A percentile compares a stretch with the other conserved stretches of the same genome.
phyloP scores from a whole-genome alignment of 1,140 invertebrate genomes.

The Trigoniulus corallinus region DNA sequence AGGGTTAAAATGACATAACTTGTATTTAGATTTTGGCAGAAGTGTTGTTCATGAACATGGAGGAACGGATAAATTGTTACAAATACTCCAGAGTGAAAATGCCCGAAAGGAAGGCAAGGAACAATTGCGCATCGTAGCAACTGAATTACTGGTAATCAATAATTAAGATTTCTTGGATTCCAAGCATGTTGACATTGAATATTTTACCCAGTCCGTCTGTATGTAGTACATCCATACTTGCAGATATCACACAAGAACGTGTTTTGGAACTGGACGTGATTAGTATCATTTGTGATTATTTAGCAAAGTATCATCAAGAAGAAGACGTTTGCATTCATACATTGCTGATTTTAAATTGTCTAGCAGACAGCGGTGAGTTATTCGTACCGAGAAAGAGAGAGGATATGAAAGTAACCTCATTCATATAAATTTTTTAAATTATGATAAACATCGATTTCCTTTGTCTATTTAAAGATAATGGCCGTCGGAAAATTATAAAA shows the following conservation, averaged over 20 bases:
- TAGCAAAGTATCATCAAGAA: slow-evolving; percentile 31
- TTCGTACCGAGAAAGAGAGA: background rate
- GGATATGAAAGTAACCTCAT: too few species aligned
- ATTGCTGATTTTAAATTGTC: slow-evolving; percentile 49
- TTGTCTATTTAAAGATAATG: slow-evolving; percentile 18
- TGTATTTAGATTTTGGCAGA: slow-evolving; percentile 28
- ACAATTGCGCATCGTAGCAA: slow-evolving; percentile 32
- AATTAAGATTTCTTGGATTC: slow-evolving; percentile 18
- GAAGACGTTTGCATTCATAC: slow-evolving; percentile 46
- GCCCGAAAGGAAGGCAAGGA: slow-evolving; percentile 20
- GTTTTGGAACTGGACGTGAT: slow-evolving; percentile 48
- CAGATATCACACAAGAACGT: slow-evolving; percentile 24
- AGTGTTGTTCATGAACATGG: slow-evolving; percentile 24
- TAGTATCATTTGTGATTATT: slow-evolving; percentile 35
- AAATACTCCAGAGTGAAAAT: slow-evolving; percentile 21
- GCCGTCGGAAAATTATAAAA: slow-evolving; percentile 16
- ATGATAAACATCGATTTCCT: background rate
- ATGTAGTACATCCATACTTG: too few species aligned
- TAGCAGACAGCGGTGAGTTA: slow-evolving; percentile 43
- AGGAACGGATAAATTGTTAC: slow-evolving; percentile 22
- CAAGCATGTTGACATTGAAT: background rate
- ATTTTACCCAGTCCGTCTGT: background rate
- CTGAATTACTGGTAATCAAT: slow-evolving; percentile 45
- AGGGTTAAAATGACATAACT: too few species aligned
- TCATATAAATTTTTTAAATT: background rate